Base-by-base conservation (phyloP, 2,113 vertebrate genomes). In the Columbina picui region DNA sequence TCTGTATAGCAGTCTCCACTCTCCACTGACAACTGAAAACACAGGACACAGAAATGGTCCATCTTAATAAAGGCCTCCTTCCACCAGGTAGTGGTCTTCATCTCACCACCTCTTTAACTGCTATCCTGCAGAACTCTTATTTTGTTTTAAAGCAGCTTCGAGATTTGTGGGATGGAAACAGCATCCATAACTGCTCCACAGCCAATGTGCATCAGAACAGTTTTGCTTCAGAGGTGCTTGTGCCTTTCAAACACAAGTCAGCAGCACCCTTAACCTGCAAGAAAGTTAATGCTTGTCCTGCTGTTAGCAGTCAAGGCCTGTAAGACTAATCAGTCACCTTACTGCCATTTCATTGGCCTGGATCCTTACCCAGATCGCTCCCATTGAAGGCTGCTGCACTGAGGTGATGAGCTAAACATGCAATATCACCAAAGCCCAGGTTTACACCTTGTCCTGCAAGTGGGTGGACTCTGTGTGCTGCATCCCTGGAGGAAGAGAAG, bases 391-490 rank as follows among this genome's bases (percentile, higher is more conserved):
- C 99, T 39, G 99, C 99, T 92, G 97, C 97, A 85, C 99, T 99
- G 93, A 99, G 98, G 91, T 99, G 97, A 94, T 95, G 98, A 18
- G 98, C 98, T 96, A 99, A 98, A 94, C 98, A 98, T 21, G 98
- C 98, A 94, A 99, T 98, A 96, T 99, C 99, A 53, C 99, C 99
- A 83, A 99, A 99, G 89, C 99, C 99, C 97, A 99, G 98, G 98
- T 99, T 99, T 94, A 98, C 99, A 91, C 99, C 99, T 95, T 99
- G 99, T 93, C 99, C 99, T 45, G 99, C 99, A 67, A 99, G 98
- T 22, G 99, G 99, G 97, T 99, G 99, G 77, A 99, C 98, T 93
- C 99, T 98, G 98, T 99, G 99, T 55, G 99, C 99, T 65, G 99
- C 99, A 91, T 99, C 99, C 94, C 99, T 99, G 94, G 79, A 97